Evolutionary conservation across 1,140 invertebrate genomes (phyloP).

Genomic region (fruit fly (Drosophila melanogaster)): DNA sequence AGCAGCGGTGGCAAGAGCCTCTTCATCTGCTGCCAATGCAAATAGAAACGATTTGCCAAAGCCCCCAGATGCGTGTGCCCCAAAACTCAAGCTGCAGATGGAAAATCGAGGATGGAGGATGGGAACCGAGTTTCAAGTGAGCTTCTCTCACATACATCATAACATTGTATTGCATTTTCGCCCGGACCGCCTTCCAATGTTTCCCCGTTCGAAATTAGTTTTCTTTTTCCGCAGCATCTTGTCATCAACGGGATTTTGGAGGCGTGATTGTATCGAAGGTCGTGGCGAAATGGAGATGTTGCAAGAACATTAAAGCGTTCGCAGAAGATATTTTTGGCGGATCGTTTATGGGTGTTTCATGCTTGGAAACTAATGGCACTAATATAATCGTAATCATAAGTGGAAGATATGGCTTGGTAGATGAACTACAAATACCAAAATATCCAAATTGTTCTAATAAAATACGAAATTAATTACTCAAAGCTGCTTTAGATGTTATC

Average conservation of each 20-base stretch:
- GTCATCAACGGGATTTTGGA: slow-evolving; percentile 47
- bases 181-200: slow-evolving; percentile 1
- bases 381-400: neutral
- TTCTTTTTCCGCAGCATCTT: slow-evolving; percentile 39
- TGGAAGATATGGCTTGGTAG: no score
- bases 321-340: neutral
- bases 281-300: slow-evolving; percentile 42
- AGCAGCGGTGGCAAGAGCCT: slow-evolving; percentile 38
- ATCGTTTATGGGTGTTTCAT: neutral
- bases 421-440: neutral
- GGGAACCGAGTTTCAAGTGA: slow-evolving; percentile 43
- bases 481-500: neutral
- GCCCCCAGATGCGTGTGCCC: slow-evolving; percentile 70
- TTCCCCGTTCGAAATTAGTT: slow-evolving; percentile 34
- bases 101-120: slow-evolving; percentile 17
- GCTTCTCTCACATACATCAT: slow-evolving; percentile 57
- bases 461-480: slow-evolving; percentile 8
- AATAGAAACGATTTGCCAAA: slow-evolving; percentile 78
- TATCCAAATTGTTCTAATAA: slow-evolving; percentile 6
- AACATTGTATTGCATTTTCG: slow-evolving; percentile 78
- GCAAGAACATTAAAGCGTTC: slow-evolving; percentile 38
- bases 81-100: slow-evolving; percentile 18
- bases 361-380: neutral
- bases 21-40: slow-evolving; percentile 64
- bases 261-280: slow-evolving; percentile 55